phyloP scores from a whole-genome alignment of 2,888 invertebrate species.

The Clunio marinus region DNA sequence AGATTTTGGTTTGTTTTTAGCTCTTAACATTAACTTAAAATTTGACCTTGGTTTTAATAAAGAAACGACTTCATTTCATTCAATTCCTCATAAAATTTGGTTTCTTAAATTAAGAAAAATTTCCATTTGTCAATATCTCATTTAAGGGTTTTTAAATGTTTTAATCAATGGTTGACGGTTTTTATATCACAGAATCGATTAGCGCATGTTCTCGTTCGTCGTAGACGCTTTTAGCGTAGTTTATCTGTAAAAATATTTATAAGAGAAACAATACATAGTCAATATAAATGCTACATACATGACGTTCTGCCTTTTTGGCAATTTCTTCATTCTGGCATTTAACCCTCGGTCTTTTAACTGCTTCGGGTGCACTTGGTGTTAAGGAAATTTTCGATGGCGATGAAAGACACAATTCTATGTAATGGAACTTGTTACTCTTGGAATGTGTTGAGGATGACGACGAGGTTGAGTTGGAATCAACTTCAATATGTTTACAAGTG shows the following conservation, averaged over 20 bases:
- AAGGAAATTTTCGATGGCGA: constrained; percentile 50
- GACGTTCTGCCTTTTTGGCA: constrained; percentile 53
- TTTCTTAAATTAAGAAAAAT: background rate
- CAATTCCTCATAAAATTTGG: background rate
- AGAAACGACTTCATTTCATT: no score
- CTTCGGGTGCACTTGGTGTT: constrained; percentile 43
- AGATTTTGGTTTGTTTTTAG: no score
- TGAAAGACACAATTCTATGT: constrained; percentile 50
- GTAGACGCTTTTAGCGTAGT: constrained; percentile 80
- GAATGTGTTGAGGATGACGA: background rate
- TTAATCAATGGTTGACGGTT: background rate
- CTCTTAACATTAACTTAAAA: no score
- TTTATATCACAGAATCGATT: constrained; percentile 40
- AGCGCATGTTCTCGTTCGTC: constrained; percentile 76
- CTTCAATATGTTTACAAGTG: constrained; percentile 22
- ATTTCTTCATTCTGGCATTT: constrained; percentile 66
- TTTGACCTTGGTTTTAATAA: no score
- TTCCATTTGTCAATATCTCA: background rate
- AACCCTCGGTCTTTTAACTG: constrained; percentile 63
- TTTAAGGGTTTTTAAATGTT: background rate
- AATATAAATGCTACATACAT: constrained; percentile 46
- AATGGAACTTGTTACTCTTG: constrained; percentile 44
- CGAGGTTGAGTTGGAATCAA: background rate
- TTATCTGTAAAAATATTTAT: constrained; percentile 64
- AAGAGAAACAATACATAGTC: constrained; percentile 25